Percentiles rank a stretch among this genome's conserved stretches.
These are phyloP conservation scores for Chaetodon auriga DNA, from an alignment of 2,113 vertebrate species.

Conservation along the genomic window DNA sequence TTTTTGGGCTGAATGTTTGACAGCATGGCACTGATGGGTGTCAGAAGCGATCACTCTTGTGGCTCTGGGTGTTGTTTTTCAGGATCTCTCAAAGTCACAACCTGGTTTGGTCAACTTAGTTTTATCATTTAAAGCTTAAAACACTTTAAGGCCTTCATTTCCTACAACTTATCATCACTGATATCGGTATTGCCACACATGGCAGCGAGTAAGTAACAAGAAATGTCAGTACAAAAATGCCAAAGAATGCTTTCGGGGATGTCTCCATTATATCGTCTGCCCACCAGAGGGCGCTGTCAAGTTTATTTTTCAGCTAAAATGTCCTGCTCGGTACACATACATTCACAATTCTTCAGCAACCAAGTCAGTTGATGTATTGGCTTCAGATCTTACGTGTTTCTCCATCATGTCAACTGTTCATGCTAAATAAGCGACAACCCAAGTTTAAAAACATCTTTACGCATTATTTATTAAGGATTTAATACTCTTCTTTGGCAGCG, in stretches of 20 bases:
- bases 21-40: neutral
- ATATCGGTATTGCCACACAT: neutral
- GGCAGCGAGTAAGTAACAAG: neutral
- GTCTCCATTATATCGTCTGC: neutral
- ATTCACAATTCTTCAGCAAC: neutral
- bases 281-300: neutral
- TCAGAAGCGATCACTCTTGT: neutral
- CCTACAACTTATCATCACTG: neutral
- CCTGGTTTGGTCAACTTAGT: neutral
- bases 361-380: neutral
- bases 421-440: neutral
- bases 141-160: neutral
- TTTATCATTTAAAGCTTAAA: neutral
- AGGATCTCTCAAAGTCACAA: neutral
- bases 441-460: neutral
- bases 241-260: slow-evolving; percentile 22
- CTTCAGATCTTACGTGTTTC: neutral
- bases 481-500: too few relatives aligned
- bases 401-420: too few relatives aligned
- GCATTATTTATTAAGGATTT: neutral
- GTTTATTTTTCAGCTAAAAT: neutral
- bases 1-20: neutral
- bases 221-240: slow-evolving; percentile 13
- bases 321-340: neutral
- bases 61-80: neutral